Base-by-base conservation (phyloP, 1,140 invertebrate species). In the Sipha flava region DNA sequence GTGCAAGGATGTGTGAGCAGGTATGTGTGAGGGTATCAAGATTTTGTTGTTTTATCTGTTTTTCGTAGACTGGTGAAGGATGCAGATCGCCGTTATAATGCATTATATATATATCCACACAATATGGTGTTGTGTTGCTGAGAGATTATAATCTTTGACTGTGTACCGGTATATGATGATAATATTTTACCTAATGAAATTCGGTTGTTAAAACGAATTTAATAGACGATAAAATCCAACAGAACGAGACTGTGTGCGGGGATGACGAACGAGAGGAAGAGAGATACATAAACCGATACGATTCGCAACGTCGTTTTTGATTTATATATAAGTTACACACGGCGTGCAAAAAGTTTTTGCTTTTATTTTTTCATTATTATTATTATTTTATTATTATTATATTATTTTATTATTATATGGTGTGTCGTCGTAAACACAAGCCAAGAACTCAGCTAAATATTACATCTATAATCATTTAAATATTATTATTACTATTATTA, bases 261-360 rank as follows among this genome's bases (percentile, higher is more conserved):
- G 6, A 2, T 47, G 43, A 70, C 26, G 40, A 45, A 3, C 21
- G 7, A 73, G 31, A 23, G 66, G 52, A n/a, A 31, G 16, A 54
- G 54, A 73, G 21, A 59, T 77, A 59, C 52, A 77, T 77, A 57
- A 57, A 59, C 26, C 34, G 31, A 77, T 59, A 77, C 29, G 52
- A 77, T 77, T 77, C 73, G 47, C 47, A 40, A 77, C 21, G 49
- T 77, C 73, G 52, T 77, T 77, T 59, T 77, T 57, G 52, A 59
- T 54, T 77, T 57, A 57, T 54, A 54, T 29, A 9, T 18, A 29
- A 16, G 3, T 45, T 57, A 57, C 37, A 12, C 23, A 21, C 29
- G 7, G 49, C 5, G 57, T 34, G 70, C 3, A 37, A 21, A 54
- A 62, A 3, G 12, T 59, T 31, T n/a, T n/a, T n/a, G n/a, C n/a